phyloP scores from a whole-genome alignment of 2,113 vertebrate genomes.

The Dascyllus trimaculatus region DNA sequence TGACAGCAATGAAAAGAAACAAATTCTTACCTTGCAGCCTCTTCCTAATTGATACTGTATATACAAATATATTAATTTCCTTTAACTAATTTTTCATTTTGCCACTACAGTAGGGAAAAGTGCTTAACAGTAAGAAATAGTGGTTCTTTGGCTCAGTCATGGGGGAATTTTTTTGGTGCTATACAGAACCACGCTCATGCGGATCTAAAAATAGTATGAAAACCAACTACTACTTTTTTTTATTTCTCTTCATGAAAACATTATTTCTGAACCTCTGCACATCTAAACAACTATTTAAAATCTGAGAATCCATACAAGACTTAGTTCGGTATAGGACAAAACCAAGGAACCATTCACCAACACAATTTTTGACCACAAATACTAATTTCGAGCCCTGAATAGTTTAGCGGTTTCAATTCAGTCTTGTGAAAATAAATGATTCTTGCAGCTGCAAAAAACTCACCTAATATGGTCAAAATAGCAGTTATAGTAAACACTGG shows the following conservation, averaged over 20 bases:
- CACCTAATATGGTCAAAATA: not conserved
- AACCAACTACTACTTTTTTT: not conserved
- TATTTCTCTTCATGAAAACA: conserved; percentile 13
- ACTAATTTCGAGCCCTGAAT: not conserved
- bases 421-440: not conserved
- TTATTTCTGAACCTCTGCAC: not conserved
- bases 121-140: conserved; percentile 34
- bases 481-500: not conserved
- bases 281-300: conserved; percentile 18
- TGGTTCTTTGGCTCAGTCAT: conserved; percentile 53
- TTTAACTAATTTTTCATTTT: conserved; percentile 11
- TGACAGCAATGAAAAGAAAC: conserved; percentile 7
- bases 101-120: conserved; percentile 36
- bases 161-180: conserved; percentile 39
- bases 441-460: not conserved
- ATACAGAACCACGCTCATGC: conserved; percentile 35
- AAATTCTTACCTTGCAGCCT: conserved; percentile 6
- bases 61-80: conserved; percentile 41
- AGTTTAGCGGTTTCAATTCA: conserved; percentile 1
- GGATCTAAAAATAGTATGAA: conserved; percentile 15
- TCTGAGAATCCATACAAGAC: not conserved
- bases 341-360: conserved; percentile 18
- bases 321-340: conserved; percentile 18
- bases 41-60: conserved; percentile 4
- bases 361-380: not conserved